These are phyloP conservation scores for Polyommatus icarus DNA, from an alignment of 2,888 invertebrate genomes.

Conservation along the genomic window DNA sequence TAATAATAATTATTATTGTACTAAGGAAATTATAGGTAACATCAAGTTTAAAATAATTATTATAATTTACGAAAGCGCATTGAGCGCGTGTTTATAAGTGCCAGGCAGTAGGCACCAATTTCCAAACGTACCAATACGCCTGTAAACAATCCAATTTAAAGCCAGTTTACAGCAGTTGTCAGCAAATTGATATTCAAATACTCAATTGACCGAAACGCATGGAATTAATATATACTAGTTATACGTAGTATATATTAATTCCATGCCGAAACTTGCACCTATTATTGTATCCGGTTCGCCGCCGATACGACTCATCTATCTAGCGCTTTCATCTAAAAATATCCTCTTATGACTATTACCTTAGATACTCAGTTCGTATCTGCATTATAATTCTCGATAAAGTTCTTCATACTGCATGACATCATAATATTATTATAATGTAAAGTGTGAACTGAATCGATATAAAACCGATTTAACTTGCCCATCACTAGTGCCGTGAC, in stretches of 20 bases:
- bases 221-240: no score
- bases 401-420: not conserved
- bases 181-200: slow-evolving; percentile 50
- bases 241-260: no score
- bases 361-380: not conserved
- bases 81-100: not conserved
- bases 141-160: slow-evolving; percentile 38
- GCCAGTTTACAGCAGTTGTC: slow-evolving; percentile 50
- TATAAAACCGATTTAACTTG: slow-evolving; percentile 43
- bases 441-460: slow-evolving; percentile 39
- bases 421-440: not conserved
- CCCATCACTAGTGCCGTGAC: slow-evolving; percentile 60
- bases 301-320: slow-evolving; percentile 43
- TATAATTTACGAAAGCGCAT: no score
- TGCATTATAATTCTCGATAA: not conserved
- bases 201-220: slow-evolving; percentile 54
- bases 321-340: slow-evolving; percentile 37
- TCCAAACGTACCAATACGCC: not conserved
- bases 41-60: no score
- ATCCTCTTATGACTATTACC: not conserved
- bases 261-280: no score
- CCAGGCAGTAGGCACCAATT: not conserved
- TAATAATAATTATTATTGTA: no score
- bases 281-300: slow-evolving; percentile 52
- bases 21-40: no score